Base-by-base conservation (phyloP, 2,888 invertebrate species). In the Boloria selene region DNA sequence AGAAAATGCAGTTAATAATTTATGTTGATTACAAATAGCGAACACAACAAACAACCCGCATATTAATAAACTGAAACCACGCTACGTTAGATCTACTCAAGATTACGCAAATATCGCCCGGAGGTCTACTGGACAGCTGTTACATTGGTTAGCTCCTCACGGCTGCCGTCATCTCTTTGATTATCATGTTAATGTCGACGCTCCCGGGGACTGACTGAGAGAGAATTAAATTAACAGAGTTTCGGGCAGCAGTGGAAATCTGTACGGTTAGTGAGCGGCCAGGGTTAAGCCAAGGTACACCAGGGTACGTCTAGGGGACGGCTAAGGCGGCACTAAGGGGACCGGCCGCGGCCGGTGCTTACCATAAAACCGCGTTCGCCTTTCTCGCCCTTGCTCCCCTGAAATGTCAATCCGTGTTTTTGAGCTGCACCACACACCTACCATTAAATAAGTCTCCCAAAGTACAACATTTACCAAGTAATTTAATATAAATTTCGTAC, bases 341-440 rank as follows among this genome's bases (percentile, higher is more conserved):
- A 65, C 62, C 63, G 61, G 53, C 64, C 42, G 53, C 47, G 69
- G 60, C 58, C 66, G 68, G 72, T 70, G 75, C 95, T 95, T 95
- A 95, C 95, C 95, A 94, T 94, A 84, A 93, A 93, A 84, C 96
- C 96, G 83, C 94, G 94, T 84, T 95, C 94, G 85, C 96, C 96
- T 88, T 94, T 95, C 86, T 94, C 94, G 85, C 96, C 96, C 90
- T 94, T 95, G 87, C 92, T 92, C 80, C 94, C 95, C 95, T 96
- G 95, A 86, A 90, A 90, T 77, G 84, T 85, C 75, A 88, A 79
- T 82, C 69, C 65, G 56, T 61, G 51, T 69, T 50, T 59, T 64
- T 64, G 54, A 59, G 50, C 42, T 50, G 64, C 61, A 51, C 17
- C 53, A 26, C 53, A 17, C 45, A 44, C 42, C 22, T 47, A 54